Percentiles rank a stretch among this genome's conserved stretches.
Conservation (phyloP, 1,140 invertebrate species). For the Formica exsecta region DNA sequence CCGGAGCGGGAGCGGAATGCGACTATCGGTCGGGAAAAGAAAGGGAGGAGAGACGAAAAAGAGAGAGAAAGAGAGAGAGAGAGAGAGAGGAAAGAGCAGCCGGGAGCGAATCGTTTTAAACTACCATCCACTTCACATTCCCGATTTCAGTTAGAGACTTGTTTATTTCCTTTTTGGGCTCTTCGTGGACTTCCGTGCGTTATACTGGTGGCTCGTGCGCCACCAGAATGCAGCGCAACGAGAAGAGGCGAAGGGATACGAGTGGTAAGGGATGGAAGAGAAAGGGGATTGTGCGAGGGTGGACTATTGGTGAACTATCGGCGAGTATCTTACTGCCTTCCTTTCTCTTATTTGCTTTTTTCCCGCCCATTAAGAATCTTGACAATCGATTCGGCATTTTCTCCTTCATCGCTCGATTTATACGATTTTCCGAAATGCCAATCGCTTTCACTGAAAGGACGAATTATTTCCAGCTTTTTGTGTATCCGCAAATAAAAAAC, state of each 20-base stretch:
- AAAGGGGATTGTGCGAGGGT: conserved; percentile 41
- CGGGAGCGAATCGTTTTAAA: conserved; percentile 80
- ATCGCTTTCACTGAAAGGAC: neutral
- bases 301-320: conserved; percentile 67
- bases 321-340: conserved; percentile 35
- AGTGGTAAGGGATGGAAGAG: conserved; percentile 21
- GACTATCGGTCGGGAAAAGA: conserved; percentile 41
- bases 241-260: conserved; percentile 17
- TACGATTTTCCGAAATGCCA: conserved; percentile 34
- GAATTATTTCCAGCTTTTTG: conserved; percentile 24
- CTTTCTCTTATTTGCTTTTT: conserved; percentile 67
- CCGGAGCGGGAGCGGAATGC: conserved; percentile 31
- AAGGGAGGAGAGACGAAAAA: neutral
- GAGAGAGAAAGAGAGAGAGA: neutral
- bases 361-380: conserved; percentile 65
- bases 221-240: conserved; percentile 71
- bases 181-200: conserved; percentile 57
- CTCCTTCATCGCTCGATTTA: conserved; percentile 52
- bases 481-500: too few relatives aligned
- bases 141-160: conserved; percentile 81
- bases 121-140: conserved; percentile 82
- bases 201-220: conserved; percentile 58
- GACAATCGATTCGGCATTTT: conserved; percentile 67
- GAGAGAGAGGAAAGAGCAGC: conserved; percentile 20
- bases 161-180: conserved; percentile 81